Base-by-base conservation (phyloP, 2,888 invertebrate genomes). In the Busseola fusca region DNA sequence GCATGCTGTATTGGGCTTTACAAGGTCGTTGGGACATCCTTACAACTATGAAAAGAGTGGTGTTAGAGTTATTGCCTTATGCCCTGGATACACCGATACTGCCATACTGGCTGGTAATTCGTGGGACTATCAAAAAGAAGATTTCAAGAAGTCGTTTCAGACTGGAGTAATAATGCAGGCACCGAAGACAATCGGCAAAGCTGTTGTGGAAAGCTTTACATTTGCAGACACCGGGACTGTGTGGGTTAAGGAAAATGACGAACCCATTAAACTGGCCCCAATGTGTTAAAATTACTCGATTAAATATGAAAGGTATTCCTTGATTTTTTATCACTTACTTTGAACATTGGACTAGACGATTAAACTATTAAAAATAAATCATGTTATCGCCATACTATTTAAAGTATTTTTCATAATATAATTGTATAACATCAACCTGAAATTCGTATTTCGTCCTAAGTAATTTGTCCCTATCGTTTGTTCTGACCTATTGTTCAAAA, bases 81-180 rank as follows among this genome's bases (percentile, higher is more conserved):
- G 96, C 78, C 96, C 96, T 2, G 96, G 96, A 18, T 90, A 93
- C 50, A 96, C 96, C 0, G 87, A 91, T 50, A 95, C 95, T 0
- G 83, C 82, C 16, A 67, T 95, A 74, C 81, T 79, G 3, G 42
- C 65, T 1, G 74, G 71, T 10, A 25, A 66, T 10, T 2, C 42
- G 0, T 75, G 72, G 68, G 77, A 78, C 1, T 68, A 58, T 27
- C 75, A 78, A 0, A 30, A 57, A 3, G 54, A 78, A 37, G 82
- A 76, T 21, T 82, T 81, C 5, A 7, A 56, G 0, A 75, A 81
- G 6, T 64, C 80, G 1, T 1, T 72, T 14, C 30, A 70, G 82
- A 48, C 88, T 87, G n/a, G 63, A 52, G 27, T 52, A 5, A 40
- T 60, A 7, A 81, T 84, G 78, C 88, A 90, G 54, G 69, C 74